These are phyloP conservation scores for Pedionomus torquatus DNA, from an alignment of 2,113 vertebrate genomes.

Conservation along the genomic window DNA sequence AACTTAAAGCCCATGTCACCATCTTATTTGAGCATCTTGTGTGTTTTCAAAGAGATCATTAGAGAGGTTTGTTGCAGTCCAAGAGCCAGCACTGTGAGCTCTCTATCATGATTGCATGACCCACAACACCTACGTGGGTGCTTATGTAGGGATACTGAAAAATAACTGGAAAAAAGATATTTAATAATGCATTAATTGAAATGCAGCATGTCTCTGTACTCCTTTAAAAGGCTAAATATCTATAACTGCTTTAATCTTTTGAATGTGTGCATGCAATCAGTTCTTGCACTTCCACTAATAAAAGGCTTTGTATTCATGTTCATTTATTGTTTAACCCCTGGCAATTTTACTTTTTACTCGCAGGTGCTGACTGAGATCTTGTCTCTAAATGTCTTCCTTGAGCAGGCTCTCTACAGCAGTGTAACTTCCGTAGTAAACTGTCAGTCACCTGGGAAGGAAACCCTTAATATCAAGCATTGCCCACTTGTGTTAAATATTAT, in stretches of 20 bases:
- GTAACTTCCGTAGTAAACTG: not conserved
- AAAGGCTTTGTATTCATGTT: not conserved
- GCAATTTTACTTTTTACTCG: not conserved
- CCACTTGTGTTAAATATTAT: not conserved
- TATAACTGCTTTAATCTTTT: not conserved
- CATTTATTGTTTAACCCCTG: not conserved
- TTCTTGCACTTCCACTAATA: not conserved
- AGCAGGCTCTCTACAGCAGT: not conserved
- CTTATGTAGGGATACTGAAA: not conserved
- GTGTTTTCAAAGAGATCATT: not conserved
- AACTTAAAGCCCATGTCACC: rapidly evolving
- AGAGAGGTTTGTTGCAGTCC: not conserved
- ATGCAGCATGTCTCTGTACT: not conserved
- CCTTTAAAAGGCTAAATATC: not conserved
- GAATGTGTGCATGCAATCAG: not conserved
- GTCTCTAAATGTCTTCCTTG: not conserved
- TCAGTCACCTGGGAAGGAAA: not conserved
- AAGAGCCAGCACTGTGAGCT: not conserved
- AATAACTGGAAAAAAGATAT: not conserved
- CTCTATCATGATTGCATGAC: not conserved
- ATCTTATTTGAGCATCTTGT: not conserved
- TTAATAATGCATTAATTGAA: not conserved
- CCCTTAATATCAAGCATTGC: not conserved
- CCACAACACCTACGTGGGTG: not conserved
- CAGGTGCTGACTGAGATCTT: not conserved